Conservation (phyloP, 2,113 vertebrate genomes). For the Vanacampus margaritifer region DNA sequence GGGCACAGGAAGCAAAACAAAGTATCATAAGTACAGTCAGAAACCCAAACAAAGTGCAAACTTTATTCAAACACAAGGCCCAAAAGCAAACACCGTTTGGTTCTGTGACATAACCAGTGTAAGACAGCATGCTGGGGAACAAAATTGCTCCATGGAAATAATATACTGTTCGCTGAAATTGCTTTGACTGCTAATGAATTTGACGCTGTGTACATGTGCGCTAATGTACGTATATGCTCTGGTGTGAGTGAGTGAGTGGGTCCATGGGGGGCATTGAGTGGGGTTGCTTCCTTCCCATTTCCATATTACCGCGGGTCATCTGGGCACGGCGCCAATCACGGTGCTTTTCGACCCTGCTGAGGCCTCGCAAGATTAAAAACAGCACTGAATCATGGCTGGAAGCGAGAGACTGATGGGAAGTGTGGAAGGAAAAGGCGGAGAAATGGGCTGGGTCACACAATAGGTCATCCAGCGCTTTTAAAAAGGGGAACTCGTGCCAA, state of each 20-base stretch:
- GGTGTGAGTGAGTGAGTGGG: slow-evolving; percentile 4
- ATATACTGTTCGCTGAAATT: slow-evolving; percentile 26
- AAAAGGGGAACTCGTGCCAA: slow-evolving; percentile 64
- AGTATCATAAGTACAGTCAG: not conserved
- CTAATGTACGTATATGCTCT: slow-evolving; percentile 8
- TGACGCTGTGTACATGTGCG: not conserved
- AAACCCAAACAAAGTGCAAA: too few species aligned
- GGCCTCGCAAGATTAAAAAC: slow-evolving; percentile 58
- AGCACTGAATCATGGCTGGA: slow-evolving; percentile 40
- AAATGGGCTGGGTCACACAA: slow-evolving; percentile 45
- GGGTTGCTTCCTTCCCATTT: slow-evolving; percentile 51
- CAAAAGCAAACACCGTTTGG: slow-evolving; percentile 10
- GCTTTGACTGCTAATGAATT: slow-evolving; percentile 29
- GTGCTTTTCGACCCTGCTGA: slow-evolving; percentile 51
- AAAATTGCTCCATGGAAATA: slow-evolving; percentile 21
- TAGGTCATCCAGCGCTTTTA: slow-evolving; percentile 63
- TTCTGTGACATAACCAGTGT: slow-evolving; percentile 21
- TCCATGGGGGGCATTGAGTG: slow-evolving; percentile 21
- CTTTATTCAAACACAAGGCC: too few species aligned
- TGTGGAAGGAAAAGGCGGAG: slow-evolving; percentile 10
- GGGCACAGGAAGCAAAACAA: too few species aligned
- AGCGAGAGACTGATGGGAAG: slow-evolving; percentile 19
- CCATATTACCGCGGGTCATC: slow-evolving; percentile 61
- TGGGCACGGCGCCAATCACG: slow-evolving; percentile 54
- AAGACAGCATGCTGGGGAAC: slow-evolving; percentile 1